Evolutionary conservation across 30 jellyfish, hydroid and myxozoan species (phyloP), one percentile per base, ranked within the genome.

Genomic region (Aurelia coerulea): DNA sequence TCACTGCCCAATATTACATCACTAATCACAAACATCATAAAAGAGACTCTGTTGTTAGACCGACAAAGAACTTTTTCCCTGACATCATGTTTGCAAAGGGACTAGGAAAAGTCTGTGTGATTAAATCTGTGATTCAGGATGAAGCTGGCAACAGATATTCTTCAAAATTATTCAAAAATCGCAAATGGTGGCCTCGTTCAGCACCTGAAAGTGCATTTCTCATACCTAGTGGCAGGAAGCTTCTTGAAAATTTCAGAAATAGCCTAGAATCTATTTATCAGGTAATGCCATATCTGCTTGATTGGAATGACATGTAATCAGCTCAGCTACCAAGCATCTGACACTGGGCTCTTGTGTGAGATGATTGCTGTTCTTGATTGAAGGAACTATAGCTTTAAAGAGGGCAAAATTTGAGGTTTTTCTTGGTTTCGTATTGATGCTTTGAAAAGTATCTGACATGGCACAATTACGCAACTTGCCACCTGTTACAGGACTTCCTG

Each of bases 111-210:
- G 67, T 84, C 29, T 84, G 93, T 50, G 46, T 81, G 9, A 15
- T 67, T 19, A 84, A 35, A 15, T 15, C 64, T 8, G 51, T 84
- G 9, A 73, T 63, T 19, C n/a, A 34, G 2, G 19, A 29, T 31
- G 78, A 62, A 54, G 17, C 74, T 12, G 29, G 29, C 51, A 65
- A 62, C 17, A 50, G 46, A 3, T 84, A 73, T 74, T 68, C 53
- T 9, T 39, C 88, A 62, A 73, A 52, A 11, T 14, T 62, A 14
- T 84, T 84, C 76, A 84, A 84, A 64, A 84, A 84, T 74, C 74
- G 83, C 31, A 84, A 84, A 65, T 84, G 87, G 87, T 84, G 93
- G 93, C 37, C 88, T 6, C 35, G 23, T 15, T 74, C 93, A 18
- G 79, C 93, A 3, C 16, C 87, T 15, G 70, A 74, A 15, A 49